phyloP scores from a whole-genome alignment of 2,888 invertebrate species.

The Chromoteleia sp. region DNA sequence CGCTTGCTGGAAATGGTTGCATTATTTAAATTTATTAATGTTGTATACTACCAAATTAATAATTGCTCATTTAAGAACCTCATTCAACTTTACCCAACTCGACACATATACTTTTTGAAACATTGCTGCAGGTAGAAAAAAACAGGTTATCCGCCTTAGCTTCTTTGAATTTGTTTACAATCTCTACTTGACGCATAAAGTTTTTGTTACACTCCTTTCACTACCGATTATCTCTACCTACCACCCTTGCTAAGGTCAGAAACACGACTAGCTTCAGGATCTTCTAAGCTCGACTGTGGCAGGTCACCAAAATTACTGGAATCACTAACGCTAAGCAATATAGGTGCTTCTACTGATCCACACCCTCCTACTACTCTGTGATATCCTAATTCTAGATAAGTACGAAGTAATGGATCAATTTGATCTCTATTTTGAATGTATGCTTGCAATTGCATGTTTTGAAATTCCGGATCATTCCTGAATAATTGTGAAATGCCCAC shows the following conservation, averaged over 20 bases:
- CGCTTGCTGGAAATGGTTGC: neutral
- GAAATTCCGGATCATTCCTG: no score
- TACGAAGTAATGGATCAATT: no score
- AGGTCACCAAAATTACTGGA: constrained; percentile 8
- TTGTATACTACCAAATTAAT: constrained; percentile 6
- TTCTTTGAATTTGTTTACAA: constrained; percentile 4
- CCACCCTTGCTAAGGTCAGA: constrained; percentile 14
- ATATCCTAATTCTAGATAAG: no score
- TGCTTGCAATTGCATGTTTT: no score
- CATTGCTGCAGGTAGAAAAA: constrained; percentile 7
- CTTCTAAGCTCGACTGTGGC: constrained; percentile 14
- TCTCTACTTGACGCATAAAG: constrained; percentile 6
- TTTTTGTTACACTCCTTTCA: constrained; percentile 16
- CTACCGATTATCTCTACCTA: constrained; percentile 12
- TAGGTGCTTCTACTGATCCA: no score
- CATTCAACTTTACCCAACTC: constrained; percentile 7
- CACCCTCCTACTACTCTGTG: no score
- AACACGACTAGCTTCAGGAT: constrained; percentile 14
- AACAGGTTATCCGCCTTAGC: constrained; percentile 3
- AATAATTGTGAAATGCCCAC: no score
- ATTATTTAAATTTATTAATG: constrained; percentile 7
- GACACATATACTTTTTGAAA: constrained; percentile 8
- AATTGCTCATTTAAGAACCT: constrained; percentile 1
- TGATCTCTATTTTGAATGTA: no score
- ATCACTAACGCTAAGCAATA: constrained; percentile 2